Evolutionary conservation across 2,797 vertebrate genomes (phyloP).

Genomic region (Varecia variegata): DNA sequence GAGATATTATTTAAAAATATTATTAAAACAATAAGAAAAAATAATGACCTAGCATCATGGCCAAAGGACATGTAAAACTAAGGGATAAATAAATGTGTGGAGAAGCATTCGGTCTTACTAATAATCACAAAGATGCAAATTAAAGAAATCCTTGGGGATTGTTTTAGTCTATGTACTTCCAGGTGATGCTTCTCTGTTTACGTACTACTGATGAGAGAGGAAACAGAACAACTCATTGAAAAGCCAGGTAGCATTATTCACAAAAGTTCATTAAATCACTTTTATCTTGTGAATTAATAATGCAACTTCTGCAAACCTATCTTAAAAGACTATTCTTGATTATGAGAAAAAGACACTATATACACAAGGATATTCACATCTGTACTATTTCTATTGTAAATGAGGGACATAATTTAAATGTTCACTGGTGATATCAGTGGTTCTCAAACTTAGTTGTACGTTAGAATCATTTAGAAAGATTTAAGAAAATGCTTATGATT

Average conservation of each 20-base stretch:
- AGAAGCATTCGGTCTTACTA: background rate
- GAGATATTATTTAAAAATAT: background rate
- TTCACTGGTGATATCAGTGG: background rate
- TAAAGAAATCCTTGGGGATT: background rate
- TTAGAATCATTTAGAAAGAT: slow-evolving; percentile 5
- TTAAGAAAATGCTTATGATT: background rate
- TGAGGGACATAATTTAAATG: background rate
- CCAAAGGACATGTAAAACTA: background rate
- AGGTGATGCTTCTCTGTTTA: background rate
- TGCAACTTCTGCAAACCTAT: background rate
- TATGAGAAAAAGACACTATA: background rate
- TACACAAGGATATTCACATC: background rate
- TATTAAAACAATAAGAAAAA: background rate
- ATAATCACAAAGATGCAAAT: background rate
- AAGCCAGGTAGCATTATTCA: background rate
- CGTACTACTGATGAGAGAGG: background rate
- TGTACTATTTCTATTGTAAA: background rate
- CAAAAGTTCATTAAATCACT: background rate
- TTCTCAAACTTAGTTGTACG: background rate
- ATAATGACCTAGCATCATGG: background rate
- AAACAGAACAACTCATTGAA: background rate
- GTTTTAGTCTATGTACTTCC: background rate
- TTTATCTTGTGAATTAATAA: background rate
- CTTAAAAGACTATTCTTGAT: background rate
- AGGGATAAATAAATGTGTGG: background rate